phyloP scores from a whole-genome alignment of 2,888 invertebrate genomes.

The Eupelmus urozonus region DNA sequence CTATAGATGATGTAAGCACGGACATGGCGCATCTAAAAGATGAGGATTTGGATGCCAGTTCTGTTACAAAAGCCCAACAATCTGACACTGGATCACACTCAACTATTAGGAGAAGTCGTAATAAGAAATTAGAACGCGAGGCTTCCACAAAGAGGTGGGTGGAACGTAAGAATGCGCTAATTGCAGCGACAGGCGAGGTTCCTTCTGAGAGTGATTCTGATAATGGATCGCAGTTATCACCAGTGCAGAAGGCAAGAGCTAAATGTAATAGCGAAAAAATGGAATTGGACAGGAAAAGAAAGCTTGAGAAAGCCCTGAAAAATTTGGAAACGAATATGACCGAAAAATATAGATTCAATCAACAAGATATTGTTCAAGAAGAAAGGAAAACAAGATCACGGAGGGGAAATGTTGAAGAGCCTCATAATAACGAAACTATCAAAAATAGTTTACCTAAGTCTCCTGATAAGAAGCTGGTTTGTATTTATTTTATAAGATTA shows the following conservation, averaged over 20 bases:
- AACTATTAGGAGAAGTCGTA: background rate
- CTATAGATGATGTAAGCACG: background rate
- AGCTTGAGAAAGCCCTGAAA: constrained; percentile 66
- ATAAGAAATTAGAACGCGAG: constrained; percentile 63
- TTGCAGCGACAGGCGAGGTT: constrained; percentile 72
- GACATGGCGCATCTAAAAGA: background rate
- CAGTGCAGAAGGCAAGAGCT: constrained; percentile 73
- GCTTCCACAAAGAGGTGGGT: constrained; percentile 75
- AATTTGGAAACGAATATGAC: constrained; percentile 66
- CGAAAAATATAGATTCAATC: constrained; percentile 59
- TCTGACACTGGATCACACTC: background rate
- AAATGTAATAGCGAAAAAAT: constrained; percentile 70
- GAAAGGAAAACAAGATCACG: constrained; percentile 61
- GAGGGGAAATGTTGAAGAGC: constrained; percentile 15
- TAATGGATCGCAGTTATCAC: constrained; percentile 70
- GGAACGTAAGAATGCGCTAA: constrained; percentile 72
- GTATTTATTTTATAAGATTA: background rate
- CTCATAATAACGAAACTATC: background rate
- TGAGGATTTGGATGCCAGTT: constrained; percentile 41
- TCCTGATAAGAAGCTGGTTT: constrained; percentile 17
- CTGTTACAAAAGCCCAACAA: constrained; percentile 65
- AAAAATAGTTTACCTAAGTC: constrained; percentile 15
- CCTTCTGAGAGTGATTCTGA: constrained; percentile 74
- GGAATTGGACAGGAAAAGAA: constrained; percentile 65
- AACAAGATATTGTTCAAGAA: constrained; percentile 61